phyloP scores from a whole-genome alignment of 2,797 vertebrate genomes.

The Emys orbicularis region DNA sequence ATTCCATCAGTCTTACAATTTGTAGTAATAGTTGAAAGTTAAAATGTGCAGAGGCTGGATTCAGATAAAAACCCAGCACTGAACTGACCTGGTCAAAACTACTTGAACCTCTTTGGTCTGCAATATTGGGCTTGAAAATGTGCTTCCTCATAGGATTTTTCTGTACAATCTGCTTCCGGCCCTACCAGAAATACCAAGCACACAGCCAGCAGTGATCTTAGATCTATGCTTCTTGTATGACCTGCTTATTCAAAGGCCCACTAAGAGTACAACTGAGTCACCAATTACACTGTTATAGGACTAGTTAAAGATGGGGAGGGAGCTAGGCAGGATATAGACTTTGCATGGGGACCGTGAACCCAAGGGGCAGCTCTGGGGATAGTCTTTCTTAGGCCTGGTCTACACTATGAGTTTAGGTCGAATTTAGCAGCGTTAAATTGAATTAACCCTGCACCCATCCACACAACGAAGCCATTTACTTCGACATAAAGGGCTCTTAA shows the following conservation, averaged over 20 bases:
- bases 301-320: not conserved
- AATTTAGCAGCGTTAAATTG: too few species aligned
- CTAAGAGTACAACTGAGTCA: not conserved
- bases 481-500: too few species aligned
- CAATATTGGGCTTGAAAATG: not conserved
- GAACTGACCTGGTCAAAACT: accelerated
- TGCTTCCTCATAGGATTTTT: not conserved
- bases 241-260: not conserved
- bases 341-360: accelerated
- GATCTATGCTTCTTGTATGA: not conserved
- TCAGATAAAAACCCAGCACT: not conserved
- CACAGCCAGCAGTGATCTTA: not conserved
- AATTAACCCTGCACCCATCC: too few species aligned
- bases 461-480: too few species aligned
- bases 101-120: not conserved
- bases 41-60: not conserved
- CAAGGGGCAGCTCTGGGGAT: not conserved
- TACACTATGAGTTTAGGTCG: too few species aligned
- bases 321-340: not conserved
- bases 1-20: not conserved
- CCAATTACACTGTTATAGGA: accelerated
- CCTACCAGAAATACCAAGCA: not conserved
- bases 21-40: not conserved
- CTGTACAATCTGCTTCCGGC: not conserved
- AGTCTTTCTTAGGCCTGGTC: not conserved